These are phyloP conservation scores for Panonychus citri DNA, from an alignment of 1,140 invertebrate genomes.

Conservation along the genomic window DNA sequence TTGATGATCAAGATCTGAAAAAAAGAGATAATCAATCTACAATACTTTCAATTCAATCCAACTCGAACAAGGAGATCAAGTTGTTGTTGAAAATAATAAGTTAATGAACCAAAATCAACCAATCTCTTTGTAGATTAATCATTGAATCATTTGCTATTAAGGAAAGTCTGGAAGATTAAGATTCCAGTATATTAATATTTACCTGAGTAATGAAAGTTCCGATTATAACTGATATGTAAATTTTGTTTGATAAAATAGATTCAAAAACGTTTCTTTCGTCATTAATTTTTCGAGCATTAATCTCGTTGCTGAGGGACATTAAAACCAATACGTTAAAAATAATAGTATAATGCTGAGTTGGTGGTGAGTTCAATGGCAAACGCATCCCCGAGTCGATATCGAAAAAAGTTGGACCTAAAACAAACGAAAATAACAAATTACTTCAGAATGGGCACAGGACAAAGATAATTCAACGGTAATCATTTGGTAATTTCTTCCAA, in stretches of 20 bases:
- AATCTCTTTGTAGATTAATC: too few relatives aligned
- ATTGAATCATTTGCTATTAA: too few relatives aligned
- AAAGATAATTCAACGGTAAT: background rate
- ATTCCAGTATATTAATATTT: too few relatives aligned
- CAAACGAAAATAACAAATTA: conserved; percentile 9
- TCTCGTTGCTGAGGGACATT: conserved; percentile 99
- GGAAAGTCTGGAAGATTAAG: too few relatives aligned
- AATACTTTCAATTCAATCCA: too few relatives aligned
- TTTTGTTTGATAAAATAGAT: conserved; percentile 89
- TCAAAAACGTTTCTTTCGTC: conserved; percentile 93
- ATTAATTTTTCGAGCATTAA: conserved; percentile 97
- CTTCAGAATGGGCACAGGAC: background rate
- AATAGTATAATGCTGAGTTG: conserved; percentile 90
- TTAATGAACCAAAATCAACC: too few relatives aligned
- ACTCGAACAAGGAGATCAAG: too few relatives aligned
- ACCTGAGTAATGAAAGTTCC: conserved; percentile 70
- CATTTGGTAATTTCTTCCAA: conserved; percentile 23
- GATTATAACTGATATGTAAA: conserved; percentile 95
- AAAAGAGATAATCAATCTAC: too few relatives aligned
- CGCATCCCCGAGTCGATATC: conserved; percentile 46
- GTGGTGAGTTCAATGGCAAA: conserved; percentile 42
- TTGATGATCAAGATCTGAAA: conserved; percentile 91
- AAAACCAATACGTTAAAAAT: conserved; percentile 99
- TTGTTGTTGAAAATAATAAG: too few relatives aligned
- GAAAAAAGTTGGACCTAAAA: conserved; percentile 54